Evolutionary conservation across 2,797 vertebrate genomes (phyloP).

Genomic region (Anabacerthia variegaticeps): DNA sequence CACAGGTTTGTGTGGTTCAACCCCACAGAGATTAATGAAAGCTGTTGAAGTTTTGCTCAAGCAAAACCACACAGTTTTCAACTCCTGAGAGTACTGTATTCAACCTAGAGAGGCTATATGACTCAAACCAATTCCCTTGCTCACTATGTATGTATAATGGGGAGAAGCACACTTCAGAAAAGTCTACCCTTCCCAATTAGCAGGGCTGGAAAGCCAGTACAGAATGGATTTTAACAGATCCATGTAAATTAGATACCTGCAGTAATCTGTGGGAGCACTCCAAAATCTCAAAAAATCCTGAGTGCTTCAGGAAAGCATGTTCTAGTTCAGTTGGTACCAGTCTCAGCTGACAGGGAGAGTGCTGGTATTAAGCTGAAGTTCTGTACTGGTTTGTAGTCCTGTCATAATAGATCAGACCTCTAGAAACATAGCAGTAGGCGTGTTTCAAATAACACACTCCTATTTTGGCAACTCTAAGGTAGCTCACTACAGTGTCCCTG

Average conservation of each 20-base stretch:
- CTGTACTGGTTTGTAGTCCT: neutral
- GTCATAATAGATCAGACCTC: neutral
- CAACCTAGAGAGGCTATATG: rapidly evolving
- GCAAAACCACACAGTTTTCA: neutral
- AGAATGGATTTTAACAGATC: neutral
- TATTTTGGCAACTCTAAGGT: neutral
- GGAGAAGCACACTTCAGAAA: neutral
- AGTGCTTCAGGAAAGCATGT: neutral
- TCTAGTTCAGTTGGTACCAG: neutral
- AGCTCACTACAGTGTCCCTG: neutral
- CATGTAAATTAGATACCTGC: neutral
- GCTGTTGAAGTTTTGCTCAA: neutral
- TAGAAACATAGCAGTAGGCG: neutral
- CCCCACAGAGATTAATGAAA: neutral
- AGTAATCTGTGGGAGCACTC: neutral
- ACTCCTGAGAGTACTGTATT: neutral
- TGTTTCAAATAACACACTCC: neutral
- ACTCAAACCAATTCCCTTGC: neutral
- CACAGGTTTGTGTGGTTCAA: neutral
- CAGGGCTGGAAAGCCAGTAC: neutral
- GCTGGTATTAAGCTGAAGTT: neutral
- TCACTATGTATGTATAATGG: neutral
- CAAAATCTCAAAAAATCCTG: neutral
- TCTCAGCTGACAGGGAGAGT: neutral
- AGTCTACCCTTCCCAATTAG: neutral